phyloP scores from a whole-genome alignment of 2,888 invertebrate genomes.

The Pseudococcus longispinus region DNA sequence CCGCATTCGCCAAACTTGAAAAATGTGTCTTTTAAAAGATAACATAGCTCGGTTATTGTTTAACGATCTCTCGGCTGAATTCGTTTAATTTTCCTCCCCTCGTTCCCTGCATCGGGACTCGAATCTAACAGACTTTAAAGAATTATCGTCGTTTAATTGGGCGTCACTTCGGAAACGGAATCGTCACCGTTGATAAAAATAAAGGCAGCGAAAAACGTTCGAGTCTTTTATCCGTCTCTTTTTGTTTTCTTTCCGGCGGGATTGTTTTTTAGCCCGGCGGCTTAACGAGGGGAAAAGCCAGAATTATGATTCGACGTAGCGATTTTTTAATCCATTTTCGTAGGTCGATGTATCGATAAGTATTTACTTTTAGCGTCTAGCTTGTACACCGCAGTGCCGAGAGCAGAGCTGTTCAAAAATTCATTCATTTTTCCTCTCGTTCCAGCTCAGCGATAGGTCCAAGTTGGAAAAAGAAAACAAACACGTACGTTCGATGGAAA shows the following conservation, averaged over 20 bases:
- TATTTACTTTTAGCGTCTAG: not conserved
- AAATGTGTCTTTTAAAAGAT: not conserved
- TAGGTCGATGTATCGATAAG: slow-evolving; percentile 24
- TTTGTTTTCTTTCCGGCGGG: not conserved
- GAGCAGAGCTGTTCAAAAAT: slow-evolving; percentile 1
- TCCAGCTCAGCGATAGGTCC: not conserved
- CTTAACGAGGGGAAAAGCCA: not conserved
- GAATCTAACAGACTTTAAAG: not conserved
- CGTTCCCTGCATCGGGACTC: not conserved
- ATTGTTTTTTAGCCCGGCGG: not conserved
- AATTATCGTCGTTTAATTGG: not conserved
- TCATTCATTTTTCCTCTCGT: slow-evolving; percentile 7
- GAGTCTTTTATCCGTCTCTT: not conserved
- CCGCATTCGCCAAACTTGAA: not conserved
- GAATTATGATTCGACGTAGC: slow-evolving; percentile 10
- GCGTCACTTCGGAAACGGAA: not conserved
- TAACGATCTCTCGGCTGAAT: not conserved
- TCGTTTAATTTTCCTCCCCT: not conserved
- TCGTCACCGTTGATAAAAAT: not conserved
- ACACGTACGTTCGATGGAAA: slow-evolving; percentile 2
- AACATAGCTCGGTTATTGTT: not conserved
- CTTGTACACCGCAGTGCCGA: not conserved
- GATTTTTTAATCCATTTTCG: not conserved
- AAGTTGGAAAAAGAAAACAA: slow-evolving; percentile 18
- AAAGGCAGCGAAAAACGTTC: not conserved